phyloP scores from a whole-genome alignment of 2,888 invertebrate species.

The Lottia gigantea region DNA sequence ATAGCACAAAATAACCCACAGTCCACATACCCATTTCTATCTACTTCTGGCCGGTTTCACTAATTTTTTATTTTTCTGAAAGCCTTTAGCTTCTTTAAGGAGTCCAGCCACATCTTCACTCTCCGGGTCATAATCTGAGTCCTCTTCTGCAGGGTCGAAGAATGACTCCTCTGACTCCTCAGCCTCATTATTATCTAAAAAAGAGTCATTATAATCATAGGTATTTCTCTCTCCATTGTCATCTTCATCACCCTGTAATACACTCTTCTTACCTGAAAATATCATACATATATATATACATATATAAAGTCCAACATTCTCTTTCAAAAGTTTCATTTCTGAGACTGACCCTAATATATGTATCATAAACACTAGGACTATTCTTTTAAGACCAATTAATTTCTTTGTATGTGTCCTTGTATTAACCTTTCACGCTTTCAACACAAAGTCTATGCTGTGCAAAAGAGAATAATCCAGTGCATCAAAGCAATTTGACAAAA shows the following conservation, averaged over 20 bases:
- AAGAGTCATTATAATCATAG: conserved; percentile 54
- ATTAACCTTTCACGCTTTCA: too few species aligned
- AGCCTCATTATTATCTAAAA: conserved; percentile 45
- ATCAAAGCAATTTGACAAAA: too few species aligned
- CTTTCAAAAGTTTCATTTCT: too few species aligned
- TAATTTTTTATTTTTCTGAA: conserved; percentile 52
- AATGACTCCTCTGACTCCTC: conserved; percentile 22
- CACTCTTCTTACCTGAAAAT: conserved; percentile 23
- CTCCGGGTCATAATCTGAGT: conserved; percentile 34
- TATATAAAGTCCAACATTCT: too few species aligned
- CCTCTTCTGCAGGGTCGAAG: conserved; percentile 26
- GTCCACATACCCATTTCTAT: background rate
- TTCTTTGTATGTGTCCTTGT: too few species aligned
- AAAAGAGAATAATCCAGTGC: too few species aligned
- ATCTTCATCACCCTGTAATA: conserved; percentile 37
- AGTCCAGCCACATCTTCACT: conserved; percentile 39
- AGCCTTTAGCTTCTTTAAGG: conserved; percentile 50
- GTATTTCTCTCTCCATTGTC: conserved; percentile 51
- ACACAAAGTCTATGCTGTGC: too few species aligned
- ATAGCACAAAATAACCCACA: too few species aligned
- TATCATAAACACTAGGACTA: too few species aligned
- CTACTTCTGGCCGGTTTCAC: conserved; percentile 27
- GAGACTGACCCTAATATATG: too few species aligned
- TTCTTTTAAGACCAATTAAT: too few species aligned
- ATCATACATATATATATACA: too few species aligned